Percentiles rank a stretch among this genome's conserved stretches.
These are phyloP conservation scores for Micromesistius poutassou DNA, from an alignment of 2,797 vertebrate species.

Conservation along the genomic window DNA sequence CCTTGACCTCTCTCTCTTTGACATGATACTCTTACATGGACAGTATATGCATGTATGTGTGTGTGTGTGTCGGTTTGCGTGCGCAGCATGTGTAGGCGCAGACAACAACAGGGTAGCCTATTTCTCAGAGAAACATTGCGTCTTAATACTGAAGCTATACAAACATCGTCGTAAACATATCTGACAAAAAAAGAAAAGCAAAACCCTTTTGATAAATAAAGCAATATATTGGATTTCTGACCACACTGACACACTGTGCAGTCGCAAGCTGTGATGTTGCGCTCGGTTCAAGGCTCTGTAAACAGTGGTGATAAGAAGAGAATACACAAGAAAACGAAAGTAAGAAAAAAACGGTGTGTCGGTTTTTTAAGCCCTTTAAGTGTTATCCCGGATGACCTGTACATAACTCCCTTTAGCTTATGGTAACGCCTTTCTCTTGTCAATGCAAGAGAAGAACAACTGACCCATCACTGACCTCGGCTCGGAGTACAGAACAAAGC, in stretches of 20 bases:
- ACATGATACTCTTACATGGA: too few species aligned
- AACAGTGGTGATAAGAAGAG: conserved; percentile 30
- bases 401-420: conserved; percentile 5
- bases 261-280: conserved; percentile 30
- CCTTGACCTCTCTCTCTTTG: too few species aligned
- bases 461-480: conserved; percentile 30
- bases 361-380: conserved; percentile 55
- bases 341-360: conserved; percentile 36
- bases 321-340: conserved; percentile 26
- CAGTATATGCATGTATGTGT: not conserved
- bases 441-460: conserved; percentile 1
- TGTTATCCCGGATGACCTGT: conserved; percentile 1
- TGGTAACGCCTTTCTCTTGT: conserved; percentile 22
- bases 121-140: not conserved
- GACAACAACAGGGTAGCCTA: not conserved
- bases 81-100: too few species aligned
- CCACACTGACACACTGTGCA: conserved; percentile 27
- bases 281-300: conserved; percentile 28
- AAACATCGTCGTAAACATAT: conserved; percentile 58
- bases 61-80: conserved; percentile 10
- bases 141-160: conserved; percentile 50
- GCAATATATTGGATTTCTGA: conserved; percentile 14
- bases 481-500: too few species aligned
- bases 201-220: conserved; percentile 32
- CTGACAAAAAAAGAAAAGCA: conserved; percentile 26